Evolutionary conservation across 2,113 vertebrate species (phyloP), one percentile per base, ranked within the genome.

Genomic region (Chionomys nivalis): DNA sequence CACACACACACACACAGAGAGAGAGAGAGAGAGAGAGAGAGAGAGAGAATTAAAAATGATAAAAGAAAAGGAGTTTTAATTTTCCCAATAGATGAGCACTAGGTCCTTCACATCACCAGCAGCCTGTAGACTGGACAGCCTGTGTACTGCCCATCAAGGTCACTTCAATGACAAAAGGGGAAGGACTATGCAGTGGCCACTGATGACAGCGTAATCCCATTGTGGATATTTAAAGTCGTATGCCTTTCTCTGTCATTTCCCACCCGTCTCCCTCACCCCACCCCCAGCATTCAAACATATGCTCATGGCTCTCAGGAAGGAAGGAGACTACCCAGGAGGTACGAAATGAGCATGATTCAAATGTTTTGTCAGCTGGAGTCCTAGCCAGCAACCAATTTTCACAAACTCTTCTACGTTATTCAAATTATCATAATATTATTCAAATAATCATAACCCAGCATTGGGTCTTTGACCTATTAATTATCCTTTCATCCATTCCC

Each of bases 361-460:
- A 98, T 97, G 96, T 97, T 97, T 98, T 97, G 96, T 97, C 98
- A 98, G 98, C 98, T 98, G 98, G 98, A 97, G 96, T 97, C 90
- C 97, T 96, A 97, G 97, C 97, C 94, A 97, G 98, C 96, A 97
- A 97, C 96, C 95, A 96, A 92, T 97, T 98, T 97, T 90, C 96
- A 97, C 97, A 97, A 98, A 97, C 98, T 95, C 97, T 97, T 96
- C 68, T 97, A 77, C 33, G 65, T 94, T 98, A 97, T 96, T 96
- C 97, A 98, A 97, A 98, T 98, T 97, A 97, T 97, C 98, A 98
- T 98, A 98, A 98, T 97, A 97, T 98, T 98, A 97, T 97, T 98
- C 98, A 98, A 97, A 98, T 98, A 97, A 97, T 98, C 98, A 97
- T 98, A 98, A 98, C 98, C 97, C 98, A 97, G 98, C 97, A 97